These are phyloP conservation scores for Trissolcus japonicus DNA, from an alignment of 2,888 invertebrate species.

Conservation along the genomic window DNA sequence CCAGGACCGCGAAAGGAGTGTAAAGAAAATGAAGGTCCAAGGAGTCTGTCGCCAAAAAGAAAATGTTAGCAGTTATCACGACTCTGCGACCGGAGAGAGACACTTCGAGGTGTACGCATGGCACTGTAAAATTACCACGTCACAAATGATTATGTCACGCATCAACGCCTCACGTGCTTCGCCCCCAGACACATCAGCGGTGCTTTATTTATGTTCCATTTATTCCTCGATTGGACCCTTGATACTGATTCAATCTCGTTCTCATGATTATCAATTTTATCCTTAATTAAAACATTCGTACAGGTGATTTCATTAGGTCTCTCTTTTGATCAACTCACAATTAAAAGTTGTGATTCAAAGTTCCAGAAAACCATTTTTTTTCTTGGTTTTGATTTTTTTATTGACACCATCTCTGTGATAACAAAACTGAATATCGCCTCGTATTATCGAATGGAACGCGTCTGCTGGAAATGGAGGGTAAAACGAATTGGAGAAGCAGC, in stretches of 20 bases:
- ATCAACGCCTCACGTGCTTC: constrained; percentile 65
- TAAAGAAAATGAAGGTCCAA: constrained; percentile 49
- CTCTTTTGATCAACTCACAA: no score
- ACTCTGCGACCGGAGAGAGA: constrained; percentile 62
- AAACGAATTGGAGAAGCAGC: constrained; percentile 54
- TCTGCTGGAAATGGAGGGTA: constrained; percentile 34
- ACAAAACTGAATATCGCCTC: constrained; percentile 40
- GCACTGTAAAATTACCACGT: constrained; percentile 77
- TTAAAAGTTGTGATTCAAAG: no score
- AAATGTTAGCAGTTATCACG: constrained; percentile 69
- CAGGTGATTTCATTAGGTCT: neutral
- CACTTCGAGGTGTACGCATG: constrained; percentile 72
- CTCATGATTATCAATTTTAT: constrained; percentile 1
- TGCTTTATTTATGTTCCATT: constrained; percentile 35
- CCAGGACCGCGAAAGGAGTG: constrained; percentile 42
- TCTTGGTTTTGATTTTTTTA: no score
- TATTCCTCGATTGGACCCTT: constrained; percentile 31
- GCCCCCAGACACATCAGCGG: constrained; percentile 33
- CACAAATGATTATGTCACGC: constrained; percentile 75
- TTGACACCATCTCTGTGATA: constrained; percentile 3
- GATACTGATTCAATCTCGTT: constrained; percentile 36
- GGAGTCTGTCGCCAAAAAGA: constrained; percentile 53
- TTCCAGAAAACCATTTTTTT: no score
- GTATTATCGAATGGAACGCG: constrained; percentile 35
- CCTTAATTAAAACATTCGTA: constrained; percentile 6